Evolutionary conservation across 2,113 vertebrate species (phyloP), one percentile per base, ranked within the genome.

Genomic region (Labrus mixtus): DNA sequence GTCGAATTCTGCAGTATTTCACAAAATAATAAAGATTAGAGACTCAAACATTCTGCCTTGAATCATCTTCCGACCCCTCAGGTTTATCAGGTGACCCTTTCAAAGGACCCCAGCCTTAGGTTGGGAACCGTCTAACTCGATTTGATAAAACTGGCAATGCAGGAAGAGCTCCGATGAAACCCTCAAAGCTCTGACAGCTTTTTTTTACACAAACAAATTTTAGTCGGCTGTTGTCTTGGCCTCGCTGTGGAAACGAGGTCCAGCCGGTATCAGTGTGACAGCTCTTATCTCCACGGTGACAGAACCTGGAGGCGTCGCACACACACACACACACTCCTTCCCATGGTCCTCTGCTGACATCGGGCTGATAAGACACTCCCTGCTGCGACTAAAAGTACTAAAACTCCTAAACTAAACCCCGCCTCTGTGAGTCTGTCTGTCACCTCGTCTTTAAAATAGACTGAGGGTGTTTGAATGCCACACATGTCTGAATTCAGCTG

Each of bases 291-390:
- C 82, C 71, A 73, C 71, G 15, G 79, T 10, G 0, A 87, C 87
- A 83, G 74, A 48, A 39, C 74, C 77, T 12, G 1, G 71, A 73
- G 85, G 70, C 19, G 2, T 84, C 73, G 51, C 1, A 0, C 10
- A 23, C 20, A n/a, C 48, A 67, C 57, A 55, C 1, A 0, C 13
- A 25, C 20, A n/a, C 50, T 72, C 58, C 59, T 59, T 66, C 61
- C 46, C 67, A 51, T 55, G 48, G 37, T 78, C 57, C 67, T 50
- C 80, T 78, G 73, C 78, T 79, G 78, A 33, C 68, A 56, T 10
- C 2, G 0, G 20, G 23, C 72, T 79, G 85, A 90, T 90, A 84
- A 87, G 83, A 90, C 77, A 76, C 82, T 73, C 85, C 82, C 84
- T 64, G 64, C 2, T 45, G 43, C 11, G 43, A 15, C 16, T 56